Evolutionary conservation across 92 coral and sea anemone genomes (phyloP), one percentile per base, ranked within the genome.

Genomic region (Palythoa heliodiscus): DNA sequence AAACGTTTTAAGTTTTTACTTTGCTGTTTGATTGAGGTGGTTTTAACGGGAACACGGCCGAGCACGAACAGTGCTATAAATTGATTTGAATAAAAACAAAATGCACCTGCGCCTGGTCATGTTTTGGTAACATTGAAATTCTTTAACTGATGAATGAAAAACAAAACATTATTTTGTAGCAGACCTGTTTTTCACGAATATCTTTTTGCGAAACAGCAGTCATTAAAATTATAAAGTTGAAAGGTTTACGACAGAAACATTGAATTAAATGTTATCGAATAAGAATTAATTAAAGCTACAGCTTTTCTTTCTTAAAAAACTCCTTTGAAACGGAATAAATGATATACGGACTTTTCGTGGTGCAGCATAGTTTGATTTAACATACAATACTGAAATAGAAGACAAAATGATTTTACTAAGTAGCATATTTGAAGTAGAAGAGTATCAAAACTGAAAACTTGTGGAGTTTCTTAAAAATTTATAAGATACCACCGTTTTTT

Each of bases 401-500:
- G 11, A 12, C 7, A 48, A 35, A 63, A 48, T 70, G 40, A 23
- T 68, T 5, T 61, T 50, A 23, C 11, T 52, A 40, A 47, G 84
- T 64, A 48, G 50, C 74, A 64, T 17, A 66, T 67, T 20, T 66
- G 17, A 64, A 80, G 39, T 38, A 38, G 74, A 22, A 80, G 73
- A 80, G 84, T 80, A 79, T 79, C 83, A 80, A 63, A 79, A 22
- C 47, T 48, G 17, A 22, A 64, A 47, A 67, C 25, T 66, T 23
- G 38, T 80, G 23, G 73, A 14, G 47, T 11, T 48, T 54, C 22
- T 80, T 66, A 66, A 79, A 80, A 29, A 64, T 64, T 80, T 15
- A 80, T 47, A 25, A 23, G 60, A 66, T 47, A 50, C 74, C 74
- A 15, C 64, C 47, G 74, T 74, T 5, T 80, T 78, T 12, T 43